A percentile compares a stretch with the other conserved stretches of the same genome.
phyloP scores from a whole-genome alignment of 2,113 vertebrate genomes.

The Tachycineta bicolor region DNA sequence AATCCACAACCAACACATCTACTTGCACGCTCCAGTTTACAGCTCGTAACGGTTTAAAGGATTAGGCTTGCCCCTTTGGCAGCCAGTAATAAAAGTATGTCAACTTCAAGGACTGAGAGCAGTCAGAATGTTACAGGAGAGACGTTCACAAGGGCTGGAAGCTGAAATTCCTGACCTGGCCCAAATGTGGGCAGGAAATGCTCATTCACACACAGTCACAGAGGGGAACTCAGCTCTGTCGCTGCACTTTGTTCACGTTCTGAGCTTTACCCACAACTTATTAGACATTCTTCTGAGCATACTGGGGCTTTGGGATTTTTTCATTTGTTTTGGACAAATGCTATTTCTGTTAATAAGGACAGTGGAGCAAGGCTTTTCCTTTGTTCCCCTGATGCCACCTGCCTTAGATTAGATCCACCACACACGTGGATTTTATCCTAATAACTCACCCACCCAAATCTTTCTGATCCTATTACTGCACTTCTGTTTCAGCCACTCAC shows the following conservation, averaged over 20 bases:
- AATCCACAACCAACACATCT: background rate
- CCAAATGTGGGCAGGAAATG: background rate
- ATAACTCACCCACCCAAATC: conserved; percentile 40
- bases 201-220: background rate
- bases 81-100: background rate
- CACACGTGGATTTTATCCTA: background rate
- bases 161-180: background rate
- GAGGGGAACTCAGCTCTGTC: background rate
- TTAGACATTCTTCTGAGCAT: background rate
- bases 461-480: conserved; percentile 41
- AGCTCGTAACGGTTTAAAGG: background rate
- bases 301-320: background rate
- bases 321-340: background rate
- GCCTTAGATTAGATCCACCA: background rate
- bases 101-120: background rate
- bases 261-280: background rate
- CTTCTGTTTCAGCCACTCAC: background rate
- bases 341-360: background rate
- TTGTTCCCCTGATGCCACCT: background rate
- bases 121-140: background rate
- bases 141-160: background rate
- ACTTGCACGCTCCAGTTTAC: background rate
- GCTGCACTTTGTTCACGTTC: background rate
- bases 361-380: background rate
- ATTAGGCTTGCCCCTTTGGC: background rate